Evolutionary conservation across 2,888 invertebrate genomes (phyloP), one percentile per base, ranked within the genome.

Genomic region (Allacma fusca): DNA sequence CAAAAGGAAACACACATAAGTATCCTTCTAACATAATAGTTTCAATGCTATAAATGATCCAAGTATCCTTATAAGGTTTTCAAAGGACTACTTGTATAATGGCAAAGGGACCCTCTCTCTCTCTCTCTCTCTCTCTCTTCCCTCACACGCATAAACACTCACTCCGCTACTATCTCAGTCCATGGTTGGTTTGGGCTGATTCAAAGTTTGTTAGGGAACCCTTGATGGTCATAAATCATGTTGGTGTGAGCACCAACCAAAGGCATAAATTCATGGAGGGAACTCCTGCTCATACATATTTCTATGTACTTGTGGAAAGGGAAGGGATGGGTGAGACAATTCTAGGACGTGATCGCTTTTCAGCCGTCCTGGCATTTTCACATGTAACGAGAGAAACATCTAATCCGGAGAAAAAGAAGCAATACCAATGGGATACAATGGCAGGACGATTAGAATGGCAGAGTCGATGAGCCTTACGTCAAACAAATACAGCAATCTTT

Each of bases 191-290:
- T 77, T 69, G 59, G 43, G 21, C 59, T 44, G 70, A 59, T 64
- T 64, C 71, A 24, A 29, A 78, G 80, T 76, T 79, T 80, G 78
- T 77, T 78, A 77, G 78, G 80, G 81, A 79, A 81, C 81, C 82
- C 82, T 82, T 80, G 82, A 81, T 80, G 81, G 78, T 80, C 82
- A 78, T 82, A 82, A 82, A 82, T 82, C 82, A 82, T 82, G 78
- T 57, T 34, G 71, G 76, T 71, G 76, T 40, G 23, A 40, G 50
- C 23, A 62, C 23, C 73, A 71, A 71, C 23, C 40, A 71, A 4
- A 13, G 43, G 34, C 40, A n/a, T 68, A 40, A 21, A 68, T 68
- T 28, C 28, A 68, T 34, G 5, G 24, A 40, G 68, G 16, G 34
- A 34, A 34, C 34, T 34, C 4, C 34, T 34, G 5, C 34, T 7